phyloP scores from a whole-genome alignment of 2,113 vertebrate species.

The Cygnus atratus region DNA sequence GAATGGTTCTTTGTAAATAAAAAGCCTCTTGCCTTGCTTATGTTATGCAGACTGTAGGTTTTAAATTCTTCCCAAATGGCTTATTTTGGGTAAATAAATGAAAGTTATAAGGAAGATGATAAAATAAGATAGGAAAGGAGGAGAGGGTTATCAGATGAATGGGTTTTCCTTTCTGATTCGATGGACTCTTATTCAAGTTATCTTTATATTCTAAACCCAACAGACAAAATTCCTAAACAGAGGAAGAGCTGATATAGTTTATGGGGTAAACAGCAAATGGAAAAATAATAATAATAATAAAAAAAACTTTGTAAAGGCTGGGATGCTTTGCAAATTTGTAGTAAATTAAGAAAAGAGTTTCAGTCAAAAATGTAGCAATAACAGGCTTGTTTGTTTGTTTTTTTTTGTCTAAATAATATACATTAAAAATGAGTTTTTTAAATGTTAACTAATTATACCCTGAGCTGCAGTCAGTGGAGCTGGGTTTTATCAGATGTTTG shows the following conservation, averaged over 20 bases:
- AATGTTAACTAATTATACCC: not conserved
- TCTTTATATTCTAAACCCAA: not conserved
- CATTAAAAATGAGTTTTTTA: not conserved
- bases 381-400: not conserved
- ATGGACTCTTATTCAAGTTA: not conserved
- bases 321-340: not conserved
- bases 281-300: not conserved
- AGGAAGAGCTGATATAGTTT: not conserved
- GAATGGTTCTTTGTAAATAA: not conserved
- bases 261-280: not conserved
- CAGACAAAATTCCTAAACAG: not conserved
- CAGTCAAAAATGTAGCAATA: fast-evolving
- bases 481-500: not conserved
- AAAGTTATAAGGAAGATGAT: not conserved
- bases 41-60: not conserved
- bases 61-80: not conserved
- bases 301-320: not conserved
- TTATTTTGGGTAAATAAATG: not conserved
- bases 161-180: not conserved
- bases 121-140: not conserved
- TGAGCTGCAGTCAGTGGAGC: not conserved
- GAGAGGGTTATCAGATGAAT: not conserved
- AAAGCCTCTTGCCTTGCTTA: not conserved
- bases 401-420: not conserved
- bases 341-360: not conserved